Percentiles rank a stretch among this genome's conserved stretches.
phyloP scores from a whole-genome alignment of 2,113 vertebrate species.

The Picathartes gymnocephalus region DNA sequence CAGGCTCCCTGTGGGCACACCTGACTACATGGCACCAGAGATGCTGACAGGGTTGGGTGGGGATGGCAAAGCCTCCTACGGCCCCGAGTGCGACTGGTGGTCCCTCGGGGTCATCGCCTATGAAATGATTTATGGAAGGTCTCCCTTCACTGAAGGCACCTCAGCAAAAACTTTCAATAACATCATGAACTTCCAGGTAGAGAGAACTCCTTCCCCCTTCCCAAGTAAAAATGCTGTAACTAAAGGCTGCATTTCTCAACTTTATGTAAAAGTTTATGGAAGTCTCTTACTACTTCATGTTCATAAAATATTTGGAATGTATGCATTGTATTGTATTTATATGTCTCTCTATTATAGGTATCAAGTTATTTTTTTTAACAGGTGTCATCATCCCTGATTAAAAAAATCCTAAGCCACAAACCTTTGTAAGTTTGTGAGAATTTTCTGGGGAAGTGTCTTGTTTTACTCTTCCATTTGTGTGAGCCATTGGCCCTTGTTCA shows the following conservation, averaged over 20 bases:
- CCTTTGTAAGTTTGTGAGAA: not conserved
- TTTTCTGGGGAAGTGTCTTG: not conserved
- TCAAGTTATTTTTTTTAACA: not conserved
- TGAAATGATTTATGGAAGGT: slow-evolving; percentile 90
- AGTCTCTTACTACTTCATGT: not conserved
- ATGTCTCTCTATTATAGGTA: not conserved
- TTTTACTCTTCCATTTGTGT: not conserved
- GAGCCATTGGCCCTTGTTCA: not conserved
- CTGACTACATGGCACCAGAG: slow-evolving; percentile 93
- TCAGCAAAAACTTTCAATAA: slow-evolving; percentile 88
- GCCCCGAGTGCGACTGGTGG: slow-evolving; percentile 95
- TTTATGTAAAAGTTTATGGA: not conserved
- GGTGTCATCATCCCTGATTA: not conserved
- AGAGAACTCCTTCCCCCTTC: not conserved
- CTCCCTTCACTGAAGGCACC: slow-evolving; percentile 87
- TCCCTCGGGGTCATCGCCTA: slow-evolving; percentile 91
- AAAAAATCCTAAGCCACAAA: not conserved
- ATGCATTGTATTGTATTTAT: not conserved
- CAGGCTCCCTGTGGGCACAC: slow-evolving; percentile 82
- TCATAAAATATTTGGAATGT: not conserved
- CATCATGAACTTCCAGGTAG: slow-evolving; percentile 94
- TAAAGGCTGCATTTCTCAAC: not conserved
- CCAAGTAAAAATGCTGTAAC: not conserved
- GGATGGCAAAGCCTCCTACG: slow-evolving; percentile 74
- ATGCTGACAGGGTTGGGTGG: slow-evolving; percentile 78